Base-by-base conservation (phyloP, 2,113 vertebrate genomes). In the Forbesichthys papilliferus region DNA sequence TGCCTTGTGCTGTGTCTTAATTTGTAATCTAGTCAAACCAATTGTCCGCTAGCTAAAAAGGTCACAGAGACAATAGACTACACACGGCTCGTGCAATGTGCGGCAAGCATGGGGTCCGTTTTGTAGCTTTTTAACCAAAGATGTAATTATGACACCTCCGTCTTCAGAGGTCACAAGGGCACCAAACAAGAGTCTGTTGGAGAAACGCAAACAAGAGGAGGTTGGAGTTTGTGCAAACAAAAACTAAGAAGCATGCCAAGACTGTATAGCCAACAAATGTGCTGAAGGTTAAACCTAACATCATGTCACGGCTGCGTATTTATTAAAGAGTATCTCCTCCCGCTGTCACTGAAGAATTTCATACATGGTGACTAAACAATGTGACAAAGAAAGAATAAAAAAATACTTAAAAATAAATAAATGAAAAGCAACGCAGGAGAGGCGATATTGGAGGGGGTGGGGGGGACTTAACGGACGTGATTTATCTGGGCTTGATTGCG, bases 401-500 rank as follows among this genome's bases (percentile, higher is more conserved):
- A 92, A 91, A 79, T 86, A 83, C 90, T 18, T 18, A 0, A 18
- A 68, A 84, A 89, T 92, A 92, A 78, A 87, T 81, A 91, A 88
- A 91, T 93, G 90, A 90, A 90, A 88, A 91, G 91, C 84, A 91
- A 91, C 80, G 82, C 79, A 73, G 84, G 82, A 87, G 88, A 90
- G 82, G 86, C 78, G 46, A 9, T 33, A 18, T 64, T 48, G 49
- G 60, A 11, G 72, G 71, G 48, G 47, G 48, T 7, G 36, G 89
- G 77, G 83, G 87, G 86, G 88, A 87, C 89, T 93, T 91, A 93
- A 92, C 93, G 93, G 90, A 94, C 89, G 92, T 93, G 93, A 94
- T 94, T 94, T 94, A 94, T 94, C 92, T 92, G 92, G 90, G 92
- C 92, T 94, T 94, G 93, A 94, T 94, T 94, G 92, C 93, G 90